phyloP scores from a whole-genome alignment of 2,797 vertebrate species.

The Molossus alvarezi region DNA sequence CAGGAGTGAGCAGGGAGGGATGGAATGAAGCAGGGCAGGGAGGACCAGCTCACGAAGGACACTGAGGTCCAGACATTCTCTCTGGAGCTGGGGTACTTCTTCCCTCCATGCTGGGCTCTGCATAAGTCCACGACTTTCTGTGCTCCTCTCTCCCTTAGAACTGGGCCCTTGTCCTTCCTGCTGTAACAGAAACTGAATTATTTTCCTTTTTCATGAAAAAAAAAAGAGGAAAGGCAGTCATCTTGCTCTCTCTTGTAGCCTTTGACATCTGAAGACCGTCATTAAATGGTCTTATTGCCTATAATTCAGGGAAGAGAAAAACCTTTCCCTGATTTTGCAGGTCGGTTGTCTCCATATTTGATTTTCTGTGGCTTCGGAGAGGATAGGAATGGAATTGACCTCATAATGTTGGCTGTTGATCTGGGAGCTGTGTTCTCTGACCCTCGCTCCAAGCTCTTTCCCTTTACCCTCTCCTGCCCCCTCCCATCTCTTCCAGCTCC shows the following conservation, averaged over 20 bases:
- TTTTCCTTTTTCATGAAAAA: conserved; percentile 54
- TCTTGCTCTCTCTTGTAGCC: not conserved
- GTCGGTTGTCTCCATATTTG: not conserved
- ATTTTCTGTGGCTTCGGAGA: not conserved
- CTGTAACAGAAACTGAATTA: not conserved
- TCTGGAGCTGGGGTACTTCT: not conserved
- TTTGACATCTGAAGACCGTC: not conserved
- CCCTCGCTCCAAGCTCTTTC: not conserved
- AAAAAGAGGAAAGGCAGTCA: conserved; percentile 32
- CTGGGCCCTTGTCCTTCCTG: not conserved
- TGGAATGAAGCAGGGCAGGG: not conserved
- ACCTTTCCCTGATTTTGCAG: not conserved
- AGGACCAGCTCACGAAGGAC: no score
- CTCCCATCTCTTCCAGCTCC: not conserved
- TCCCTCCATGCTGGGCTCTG: not conserved
- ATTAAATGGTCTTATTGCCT: conserved; percentile 66
- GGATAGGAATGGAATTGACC: not conserved
- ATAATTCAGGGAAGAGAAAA: conserved; percentile 42
- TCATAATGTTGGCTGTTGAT: not conserved
- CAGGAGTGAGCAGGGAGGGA: not conserved
- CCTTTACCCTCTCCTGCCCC: not conserved
- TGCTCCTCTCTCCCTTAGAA: not conserved
- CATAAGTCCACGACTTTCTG: not conserved
- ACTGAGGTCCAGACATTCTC: not conserved
- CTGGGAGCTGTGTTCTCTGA: not conserved